phyloP scores from a whole-genome alignment of 2,113 vertebrate genomes.

The Dinomys branickii region DNA sequence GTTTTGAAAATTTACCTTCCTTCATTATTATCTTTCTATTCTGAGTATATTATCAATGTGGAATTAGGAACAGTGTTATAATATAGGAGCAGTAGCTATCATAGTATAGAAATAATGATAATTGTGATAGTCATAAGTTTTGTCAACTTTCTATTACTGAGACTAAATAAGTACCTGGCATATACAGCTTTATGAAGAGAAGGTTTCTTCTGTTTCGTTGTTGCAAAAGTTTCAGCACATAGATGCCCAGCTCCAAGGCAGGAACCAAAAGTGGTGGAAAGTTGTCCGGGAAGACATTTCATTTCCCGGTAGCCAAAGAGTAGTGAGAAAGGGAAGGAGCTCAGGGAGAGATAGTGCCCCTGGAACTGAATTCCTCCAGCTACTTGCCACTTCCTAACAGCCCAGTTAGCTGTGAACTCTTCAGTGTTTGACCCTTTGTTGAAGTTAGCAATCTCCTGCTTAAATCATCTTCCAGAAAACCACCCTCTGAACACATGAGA shows the following conservation, averaged over 20 bases:
- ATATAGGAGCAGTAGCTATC: not conserved
- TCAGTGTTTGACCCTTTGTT: not conserved
- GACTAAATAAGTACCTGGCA: not conserved
- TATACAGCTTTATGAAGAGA: not conserved
- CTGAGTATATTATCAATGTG: not conserved
- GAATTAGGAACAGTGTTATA: not conserved
- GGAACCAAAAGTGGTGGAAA: not conserved
- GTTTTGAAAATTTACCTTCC: not conserved
- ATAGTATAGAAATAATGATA: not conserved
- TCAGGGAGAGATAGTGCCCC: not conserved
- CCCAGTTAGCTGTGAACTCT: not conserved
- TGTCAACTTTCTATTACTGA: not conserved
- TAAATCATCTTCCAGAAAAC: not conserved
- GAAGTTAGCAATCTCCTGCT: not conserved
- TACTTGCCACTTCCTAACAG: not conserved
- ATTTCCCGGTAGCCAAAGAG: not conserved
- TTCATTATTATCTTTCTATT: constrained; percentile 15
- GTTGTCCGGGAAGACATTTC: not conserved
- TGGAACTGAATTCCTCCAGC: not conserved
- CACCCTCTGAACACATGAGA: not conserved
- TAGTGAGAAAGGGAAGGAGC: not conserved
- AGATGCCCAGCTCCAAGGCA: not conserved
- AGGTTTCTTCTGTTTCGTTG: not conserved
- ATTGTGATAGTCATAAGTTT: not conserved
- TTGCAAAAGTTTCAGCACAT: not conserved